Evolutionary conservation across 2,888 invertebrate genomes (phyloP).

Genomic region (Tupiocoris notatus): DNA sequence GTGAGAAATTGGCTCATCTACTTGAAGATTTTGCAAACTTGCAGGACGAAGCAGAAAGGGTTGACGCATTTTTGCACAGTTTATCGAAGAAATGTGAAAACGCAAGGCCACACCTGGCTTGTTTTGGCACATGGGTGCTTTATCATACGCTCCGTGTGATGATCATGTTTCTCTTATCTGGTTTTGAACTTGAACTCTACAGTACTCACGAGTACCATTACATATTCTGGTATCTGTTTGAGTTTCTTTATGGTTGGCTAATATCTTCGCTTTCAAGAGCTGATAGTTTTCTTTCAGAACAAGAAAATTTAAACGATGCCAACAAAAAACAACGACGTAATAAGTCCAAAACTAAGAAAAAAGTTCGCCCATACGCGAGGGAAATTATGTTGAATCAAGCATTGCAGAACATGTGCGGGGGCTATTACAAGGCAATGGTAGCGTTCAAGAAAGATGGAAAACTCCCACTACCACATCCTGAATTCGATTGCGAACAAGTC

Average conservation of each 20-base stretch:
- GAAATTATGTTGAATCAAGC: conserved; percentile 90
- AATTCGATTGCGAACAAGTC: conserved; percentile 91
- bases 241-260: conserved; percentile 91
- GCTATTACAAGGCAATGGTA: conserved; percentile 91
- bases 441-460: conserved; percentile 87
- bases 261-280: conserved; percentile 87
- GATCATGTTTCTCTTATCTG: conserved; percentile 90
- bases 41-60: conserved; percentile 91
- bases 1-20: conserved; percentile 86
- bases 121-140: conserved; percentile 91
- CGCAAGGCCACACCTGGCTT: conserved; percentile 72
- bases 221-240: conserved; percentile 94
- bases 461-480: conserved; percentile 75
- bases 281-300: conserved; percentile 77
- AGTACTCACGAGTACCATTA: conserved; percentile 95
- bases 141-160: conserved; percentile 90
- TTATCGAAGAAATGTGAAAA: conserved; percentile 67
- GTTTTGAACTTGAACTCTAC: conserved; percentile 93
- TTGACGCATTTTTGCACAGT: conserved; percentile 78
- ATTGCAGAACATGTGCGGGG: conserved; percentile 90
- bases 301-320: conserved; percentile 61
- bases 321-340: conserved; percentile 54
- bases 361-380: conserved; percentile 69
- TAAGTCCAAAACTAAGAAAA: conserved; percentile 64
- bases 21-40: conserved; percentile 87